These are phyloP conservation scores for Leuciscus idus DNA, from an alignment of 2,113 vertebrate genomes.

Conservation along the genomic window DNA sequence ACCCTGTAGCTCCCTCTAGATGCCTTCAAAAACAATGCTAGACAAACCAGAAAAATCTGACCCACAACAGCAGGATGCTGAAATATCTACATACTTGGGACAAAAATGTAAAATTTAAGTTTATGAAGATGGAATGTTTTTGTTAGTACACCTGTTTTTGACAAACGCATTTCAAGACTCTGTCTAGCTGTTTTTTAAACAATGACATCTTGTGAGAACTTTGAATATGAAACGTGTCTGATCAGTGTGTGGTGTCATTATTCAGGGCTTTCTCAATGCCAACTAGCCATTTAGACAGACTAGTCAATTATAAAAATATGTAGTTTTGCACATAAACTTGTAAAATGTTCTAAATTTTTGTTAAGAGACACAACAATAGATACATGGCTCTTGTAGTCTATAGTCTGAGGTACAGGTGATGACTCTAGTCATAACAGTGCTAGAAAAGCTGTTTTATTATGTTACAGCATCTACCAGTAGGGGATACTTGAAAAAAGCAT, in stretches of 20 bases:
- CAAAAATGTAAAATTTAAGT: neutral
- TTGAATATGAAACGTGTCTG: neutral
- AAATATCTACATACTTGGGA: constrained; percentile 2
- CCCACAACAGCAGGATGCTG: too few relatives aligned
- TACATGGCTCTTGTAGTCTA: neutral
- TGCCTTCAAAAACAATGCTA: neutral
- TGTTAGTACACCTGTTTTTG: too few relatives aligned
- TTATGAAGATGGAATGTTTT: neutral
- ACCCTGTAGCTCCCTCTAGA: too few relatives aligned
- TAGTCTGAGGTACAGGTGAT: neutral
- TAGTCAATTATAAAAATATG: too few relatives aligned
- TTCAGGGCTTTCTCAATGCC: neutral
- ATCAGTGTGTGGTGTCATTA: too few relatives aligned
- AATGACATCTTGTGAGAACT: neutral
- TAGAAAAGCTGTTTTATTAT: neutral
- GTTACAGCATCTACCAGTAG: neutral
- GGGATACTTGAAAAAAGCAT: neutral
- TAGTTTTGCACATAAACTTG: neutral
- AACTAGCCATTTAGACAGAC: neutral
- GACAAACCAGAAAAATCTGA: neutral
- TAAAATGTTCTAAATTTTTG: neutral
- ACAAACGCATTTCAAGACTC: neutral
- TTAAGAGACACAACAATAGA: neutral
- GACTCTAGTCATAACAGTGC: neutral
- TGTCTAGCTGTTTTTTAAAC: neutral